Base-by-base conservation (phyloP, 2,113 vertebrate genomes). In the Lepus timidus region DNA sequence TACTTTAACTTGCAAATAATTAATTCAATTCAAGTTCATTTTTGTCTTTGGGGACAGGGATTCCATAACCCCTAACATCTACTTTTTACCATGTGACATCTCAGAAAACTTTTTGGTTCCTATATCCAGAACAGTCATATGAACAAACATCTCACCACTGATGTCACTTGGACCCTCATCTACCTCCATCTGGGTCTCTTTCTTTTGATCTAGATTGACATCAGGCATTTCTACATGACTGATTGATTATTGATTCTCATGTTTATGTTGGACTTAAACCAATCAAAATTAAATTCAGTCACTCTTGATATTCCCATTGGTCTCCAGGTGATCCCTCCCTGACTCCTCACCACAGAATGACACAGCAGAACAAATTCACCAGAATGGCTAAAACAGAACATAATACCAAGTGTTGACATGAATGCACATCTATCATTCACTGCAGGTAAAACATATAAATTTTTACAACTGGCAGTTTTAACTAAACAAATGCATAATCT, bases 211-310 rank as follows among this genome's bases (percentile, higher is more conserved):
- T 97, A 99, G 98, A 98, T 99, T 99, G 92, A 99, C 97, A 85
- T 99, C 99, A 13, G 99, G 99, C 6, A 99, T 99, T 98, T 99
- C 99, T 89, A 99, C 99, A 92, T 99, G 98, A 97, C 99, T 99
- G 96, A 99, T 99, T 58, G 99, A 98, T 99, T 99, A 99, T 98
- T 99, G 99, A 95, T 99, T 99, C 65, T 99, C 99, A 1, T 99
- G 99, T 97, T 99, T 99, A 17, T 99, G 99, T 88, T 99, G 99
- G 83, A 99, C 99, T 99, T 99, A 95, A 84, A 85, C 14, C 95
- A 97, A 65, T 36, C 39, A 39, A 39, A 39, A 39, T 39, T 39
- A 39, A 39, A 39, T 39, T 39, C 39, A 39, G 39, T 23, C n/a
- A 58, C 94, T 82, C 39, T 13, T 88, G 74, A 65, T 4, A 61